These are phyloP conservation scores for Mormyrus proboscirostris DNA, from an alignment of 2,797 vertebrate genomes.

Conservation along the genomic window DNA sequence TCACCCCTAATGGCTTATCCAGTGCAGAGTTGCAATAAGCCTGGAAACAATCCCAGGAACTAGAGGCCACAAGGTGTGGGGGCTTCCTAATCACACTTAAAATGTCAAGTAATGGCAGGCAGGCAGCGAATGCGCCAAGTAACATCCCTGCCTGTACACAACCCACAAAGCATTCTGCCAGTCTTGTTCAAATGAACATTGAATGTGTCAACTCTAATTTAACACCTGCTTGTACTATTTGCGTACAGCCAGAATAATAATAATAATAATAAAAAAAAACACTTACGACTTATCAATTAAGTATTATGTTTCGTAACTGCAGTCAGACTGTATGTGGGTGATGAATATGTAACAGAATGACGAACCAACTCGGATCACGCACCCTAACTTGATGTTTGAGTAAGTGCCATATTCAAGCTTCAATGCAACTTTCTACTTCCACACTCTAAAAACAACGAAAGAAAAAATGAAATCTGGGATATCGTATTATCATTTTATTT, in stretches of 20 bases:
- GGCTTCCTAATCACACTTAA: background rate
- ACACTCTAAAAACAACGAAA: background rate
- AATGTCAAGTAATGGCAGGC: background rate
- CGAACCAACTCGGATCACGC: background rate
- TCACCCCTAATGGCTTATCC: background rate
- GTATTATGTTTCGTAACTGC: background rate
- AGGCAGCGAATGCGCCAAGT: background rate
- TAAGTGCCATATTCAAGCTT: background rate
- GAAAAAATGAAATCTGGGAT: background rate
- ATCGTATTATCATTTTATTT: background rate
- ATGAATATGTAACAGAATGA: background rate
- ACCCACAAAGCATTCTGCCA: background rate
- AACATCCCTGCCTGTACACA: background rate
- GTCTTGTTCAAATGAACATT: background rate
- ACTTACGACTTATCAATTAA: background rate
- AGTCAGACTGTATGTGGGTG: background rate
- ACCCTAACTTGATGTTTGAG: background rate
- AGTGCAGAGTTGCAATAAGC: background rate
- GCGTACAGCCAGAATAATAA: background rate
- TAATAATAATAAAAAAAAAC: background rate
- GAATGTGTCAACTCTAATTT: background rate
- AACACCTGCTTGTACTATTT: constrained; percentile 6
- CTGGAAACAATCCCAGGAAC: background rate
- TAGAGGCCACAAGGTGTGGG: background rate
- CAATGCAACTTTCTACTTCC: background rate